Conservation (phyloP, 2,113 vertebrate genomes). For the Barbus barbus region DNA sequence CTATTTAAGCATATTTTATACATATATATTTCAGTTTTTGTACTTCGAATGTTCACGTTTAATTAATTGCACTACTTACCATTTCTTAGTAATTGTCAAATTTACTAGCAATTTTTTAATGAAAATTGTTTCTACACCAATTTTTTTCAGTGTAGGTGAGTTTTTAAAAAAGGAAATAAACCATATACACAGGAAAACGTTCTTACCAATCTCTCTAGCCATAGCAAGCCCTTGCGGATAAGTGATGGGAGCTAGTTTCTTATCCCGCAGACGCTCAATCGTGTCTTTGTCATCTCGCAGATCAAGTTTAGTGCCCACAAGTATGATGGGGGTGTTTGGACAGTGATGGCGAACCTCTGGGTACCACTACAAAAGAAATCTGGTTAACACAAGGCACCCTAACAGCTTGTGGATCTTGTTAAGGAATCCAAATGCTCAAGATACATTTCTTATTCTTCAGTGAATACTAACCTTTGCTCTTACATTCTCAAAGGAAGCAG, state of each 20-base stretch:
- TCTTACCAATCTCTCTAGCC: constrained; percentile 85
- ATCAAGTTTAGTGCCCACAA: constrained; percentile 90
- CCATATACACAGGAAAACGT: neutral
- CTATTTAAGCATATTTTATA: too few species aligned
- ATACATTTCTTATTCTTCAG: neutral
- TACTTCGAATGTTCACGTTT: too few species aligned
- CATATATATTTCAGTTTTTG: too few species aligned
- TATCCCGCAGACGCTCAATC: constrained; percentile 86
- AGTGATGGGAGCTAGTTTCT: constrained; percentile 88
- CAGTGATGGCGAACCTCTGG: constrained; percentile 90
- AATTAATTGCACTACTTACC: neutral
- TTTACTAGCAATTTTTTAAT: neutral
- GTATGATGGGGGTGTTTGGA: constrained; percentile 89
- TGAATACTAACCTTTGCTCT: constrained; percentile 79
- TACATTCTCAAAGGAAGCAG: constrained; percentile 90
- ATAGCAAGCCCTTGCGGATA: constrained; percentile 89
- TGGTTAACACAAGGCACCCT: neutral
- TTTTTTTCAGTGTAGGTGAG: neutral
- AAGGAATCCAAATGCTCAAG: neutral
- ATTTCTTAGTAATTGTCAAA: neutral
- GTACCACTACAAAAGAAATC: constrained; percentile 79
- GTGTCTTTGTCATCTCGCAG: constrained; percentile 90
- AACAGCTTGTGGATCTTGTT: neutral
- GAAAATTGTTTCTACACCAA: too few species aligned
- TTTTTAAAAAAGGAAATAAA: neutral